phyloP scores from a whole-genome alignment of 1,140 invertebrate species.

The Heliconius hewitsoni region DNA sequence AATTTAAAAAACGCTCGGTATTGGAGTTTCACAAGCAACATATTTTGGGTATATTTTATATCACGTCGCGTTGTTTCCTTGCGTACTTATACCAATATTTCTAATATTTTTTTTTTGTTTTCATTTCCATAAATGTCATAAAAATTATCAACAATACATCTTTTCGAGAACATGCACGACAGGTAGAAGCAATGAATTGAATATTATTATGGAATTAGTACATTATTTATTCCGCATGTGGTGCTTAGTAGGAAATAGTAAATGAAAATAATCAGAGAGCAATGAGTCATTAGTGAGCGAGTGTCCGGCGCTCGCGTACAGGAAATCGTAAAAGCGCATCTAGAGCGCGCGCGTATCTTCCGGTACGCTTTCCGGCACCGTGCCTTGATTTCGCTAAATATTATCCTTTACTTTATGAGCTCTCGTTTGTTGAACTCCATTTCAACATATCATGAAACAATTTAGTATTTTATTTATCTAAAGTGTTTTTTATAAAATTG shows the following conservation, averaged over 20 bases:
- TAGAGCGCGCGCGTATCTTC: conserved; percentile 71
- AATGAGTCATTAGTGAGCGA: conserved; percentile 41
- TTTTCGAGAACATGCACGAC: too few relatives aligned
- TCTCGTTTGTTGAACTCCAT: conserved; percentile 55
- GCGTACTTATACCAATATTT: too few relatives aligned
- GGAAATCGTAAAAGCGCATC: conserved; percentile 79
- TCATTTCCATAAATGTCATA: too few relatives aligned
- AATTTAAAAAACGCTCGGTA: too few relatives aligned
- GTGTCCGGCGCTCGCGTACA: conserved; percentile 50
- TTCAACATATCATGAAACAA: conserved; percentile 44
- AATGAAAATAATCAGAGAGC: conserved; percentile 38
- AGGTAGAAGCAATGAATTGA: neutral
- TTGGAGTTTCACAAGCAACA: too few relatives aligned
- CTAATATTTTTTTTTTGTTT: too few relatives aligned
- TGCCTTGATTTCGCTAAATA: conserved; percentile 62
- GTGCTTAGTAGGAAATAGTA: conserved; percentile 33
- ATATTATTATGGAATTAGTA: conserved; percentile 4
- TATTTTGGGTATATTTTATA: too few relatives aligned
- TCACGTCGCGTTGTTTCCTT: too few relatives aligned
- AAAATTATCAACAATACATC: too few relatives aligned
- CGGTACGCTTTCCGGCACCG: conserved; percentile 68
- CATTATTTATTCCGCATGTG: conserved; percentile 28
- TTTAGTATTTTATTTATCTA: neutral
- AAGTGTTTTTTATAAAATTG: neutral
- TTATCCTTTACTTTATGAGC: conserved; percentile 55